Base-by-base conservation (phyloP, 2,113 vertebrate genomes). In the Siniperca chuatsi region DNA sequence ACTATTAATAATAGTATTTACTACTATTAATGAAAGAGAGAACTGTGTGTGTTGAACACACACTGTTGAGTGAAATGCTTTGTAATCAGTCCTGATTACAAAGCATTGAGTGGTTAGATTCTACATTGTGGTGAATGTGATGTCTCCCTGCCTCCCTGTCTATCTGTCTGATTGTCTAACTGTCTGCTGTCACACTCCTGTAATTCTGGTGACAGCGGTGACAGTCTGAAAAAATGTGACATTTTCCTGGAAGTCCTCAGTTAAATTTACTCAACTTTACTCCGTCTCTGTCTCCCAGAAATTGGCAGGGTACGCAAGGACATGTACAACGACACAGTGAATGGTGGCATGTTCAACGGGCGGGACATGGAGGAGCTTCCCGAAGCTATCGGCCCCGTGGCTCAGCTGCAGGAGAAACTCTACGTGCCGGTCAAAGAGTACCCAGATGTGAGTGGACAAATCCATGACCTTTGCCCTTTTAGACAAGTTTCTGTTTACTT, bases 301-400 rank as follows among this genome's bases (percentile, higher is more conserved):
- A 99, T 99, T 86, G 98, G 98, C 94, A 96, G 98, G 95, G 98
- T 99, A 94, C 97, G 98, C 95, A 99, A 99, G 95, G 98, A 99
- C 96, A 99, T 99, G 98, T 99, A 99, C 97, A 99, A 99, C 82
- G 98, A 99, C 96, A 99, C 98, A 20, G 92, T 99, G 94, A 99
- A 98, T 92, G 98, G 98, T 88, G 99, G 98, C 91, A 93, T 94
- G 92, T 97, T 97, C 92, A 98, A 99, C 93, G 98, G 97, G 86
- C 97, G 97, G 94, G 97, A 97, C 92, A 97, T 97, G 85, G 93
- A 95, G 82, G 98, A 99, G 85, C 94, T 99, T 86, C 98, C 98
- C 18, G 98, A 99, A 82, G 97, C 97, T 64, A 96, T 97, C 94
- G 98, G 98, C 84, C 98, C 98, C 74, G 96, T 98, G 92, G 98